Base-by-base conservation (phyloP, 2,888 invertebrate species). In the Hoplodrina blanda region DNA sequence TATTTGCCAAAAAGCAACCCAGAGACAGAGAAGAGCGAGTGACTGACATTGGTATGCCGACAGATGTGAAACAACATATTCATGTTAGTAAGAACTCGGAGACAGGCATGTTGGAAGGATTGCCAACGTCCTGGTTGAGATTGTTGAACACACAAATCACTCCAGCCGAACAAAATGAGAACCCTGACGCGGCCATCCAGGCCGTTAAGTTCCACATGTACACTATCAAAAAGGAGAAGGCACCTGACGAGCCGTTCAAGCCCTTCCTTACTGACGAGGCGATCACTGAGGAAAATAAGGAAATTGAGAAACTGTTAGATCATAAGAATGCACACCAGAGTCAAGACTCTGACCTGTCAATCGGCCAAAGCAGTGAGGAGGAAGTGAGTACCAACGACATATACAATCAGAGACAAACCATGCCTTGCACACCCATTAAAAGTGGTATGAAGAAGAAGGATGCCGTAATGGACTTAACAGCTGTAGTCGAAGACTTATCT, bases 131-230 rank as follows among this genome's bases (percentile, higher is more conserved):
- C 41, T 99, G 99, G 99, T 94, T 97, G 69, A 96, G 97, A 61
- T 96, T 98, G 64, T 96, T 99, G 82, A 97, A 98, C 87, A 97
- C 97, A 19, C 98, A 98, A 90, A 98, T 99, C 80, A 98, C 98
- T 50, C 97, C 97, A 85, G 98, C 97, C 53, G 99, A 99, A 90
- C 98, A 99, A 92, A 97, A 97, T 91, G 97, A 98, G 86, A 98
- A 99, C 94, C 99, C 99, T 4, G 97, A 97, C 86, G 99, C 99
- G 50, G 98, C 98, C 1, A 97, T 98, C 68, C 98, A 98, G 89
- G 99, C 99, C 37, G 97, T 99, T 64, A 98, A 98, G 88, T 98
- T 98, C 90, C 99, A 98, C 90, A 98, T 98, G 90, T 98, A 98
- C 93, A 98, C 98, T 13, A 98, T 98, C 82, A 98, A 98, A 88